Evolutionary conservation across 2,888 invertebrate genomes (phyloP).

Genomic region (Tachina grossa): DNA sequence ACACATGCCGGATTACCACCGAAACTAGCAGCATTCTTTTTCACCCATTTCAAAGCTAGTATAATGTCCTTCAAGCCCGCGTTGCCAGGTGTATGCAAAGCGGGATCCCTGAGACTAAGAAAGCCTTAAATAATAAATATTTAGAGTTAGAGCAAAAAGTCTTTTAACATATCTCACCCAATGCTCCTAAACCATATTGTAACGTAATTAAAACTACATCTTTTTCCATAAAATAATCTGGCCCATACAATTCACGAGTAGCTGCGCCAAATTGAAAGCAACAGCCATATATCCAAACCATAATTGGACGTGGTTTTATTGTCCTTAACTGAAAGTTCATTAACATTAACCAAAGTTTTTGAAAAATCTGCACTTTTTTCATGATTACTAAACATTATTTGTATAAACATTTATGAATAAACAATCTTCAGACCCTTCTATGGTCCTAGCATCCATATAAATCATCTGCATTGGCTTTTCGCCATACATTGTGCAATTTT

Average conservation of each 20-base stretch:
- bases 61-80: background rate
- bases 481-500: conserved; percentile 78
- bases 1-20: background rate
- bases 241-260: background rate
- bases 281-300: background rate
- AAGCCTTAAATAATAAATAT: background rate
- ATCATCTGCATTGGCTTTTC: conserved; percentile 39
- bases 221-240: background rate
- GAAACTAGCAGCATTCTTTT: background rate
- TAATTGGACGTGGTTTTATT: background rate
- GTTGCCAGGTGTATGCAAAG: background rate
- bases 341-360: background rate
- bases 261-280: background rate
- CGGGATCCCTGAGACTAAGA: background rate
- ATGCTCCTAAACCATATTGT: background rate
- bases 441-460: conserved; percentile 9
- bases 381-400: conserved; percentile 67
- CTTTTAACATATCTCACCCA: background rate
- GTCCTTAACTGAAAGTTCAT: background rate
- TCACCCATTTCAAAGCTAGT: background rate
- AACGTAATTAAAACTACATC: background rate
- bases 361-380: background rate
- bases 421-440: conserved; percentile 83
- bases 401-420: conserved; percentile 82
- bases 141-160: background rate